These are phyloP conservation scores for Otocyon megalotis DNA, from an alignment of 2,113 vertebrate species.

Conservation along the genomic window DNA sequence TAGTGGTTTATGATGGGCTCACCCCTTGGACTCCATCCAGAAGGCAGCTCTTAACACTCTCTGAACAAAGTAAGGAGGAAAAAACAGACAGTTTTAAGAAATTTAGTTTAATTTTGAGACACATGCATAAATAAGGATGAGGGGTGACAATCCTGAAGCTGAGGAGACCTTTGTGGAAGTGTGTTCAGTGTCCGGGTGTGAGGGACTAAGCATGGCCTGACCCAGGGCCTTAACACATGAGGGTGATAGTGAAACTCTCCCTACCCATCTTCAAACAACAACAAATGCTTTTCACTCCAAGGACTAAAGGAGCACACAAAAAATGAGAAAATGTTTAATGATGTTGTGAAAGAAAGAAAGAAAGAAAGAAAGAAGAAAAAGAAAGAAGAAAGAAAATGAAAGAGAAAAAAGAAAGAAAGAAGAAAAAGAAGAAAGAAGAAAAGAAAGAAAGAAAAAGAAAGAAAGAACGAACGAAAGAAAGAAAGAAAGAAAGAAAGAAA, in stretches of 20 bases:
- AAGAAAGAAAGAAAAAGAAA: not conserved
- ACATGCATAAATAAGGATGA: not conserved
- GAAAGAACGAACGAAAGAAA: too few species aligned
- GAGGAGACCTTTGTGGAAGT: not conserved
- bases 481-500: too few species aligned
- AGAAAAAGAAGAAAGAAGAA: too few species aligned
- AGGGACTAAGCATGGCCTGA: rapidly evolving
- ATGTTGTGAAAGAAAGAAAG: not conserved
- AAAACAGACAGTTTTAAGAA: not conserved
- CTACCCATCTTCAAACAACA: not conserved
- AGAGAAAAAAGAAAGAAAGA: too few species aligned
- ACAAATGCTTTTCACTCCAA: not conserved
- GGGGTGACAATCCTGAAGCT: not conserved
- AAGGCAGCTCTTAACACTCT: not conserved
- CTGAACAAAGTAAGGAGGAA: not conserved
- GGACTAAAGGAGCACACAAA: not conserved
- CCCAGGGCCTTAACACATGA: rapidly evolving
- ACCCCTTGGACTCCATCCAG: not conserved
- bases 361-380: not conserved
- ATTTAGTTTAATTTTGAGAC: not conserved
- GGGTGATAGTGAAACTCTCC: rapidly evolving
- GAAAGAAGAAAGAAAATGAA: not conserved
- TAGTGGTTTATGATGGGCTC: rapidly evolving
- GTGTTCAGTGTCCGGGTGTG: rapidly evolving
- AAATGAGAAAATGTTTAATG: not conserved